Percentiles rank a stretch among this genome's conserved stretches.
These are phyloP conservation scores for Galerucella nymphaeae DNA, from an alignment of 2,888 invertebrate genomes.

Conservation along the genomic window DNA sequence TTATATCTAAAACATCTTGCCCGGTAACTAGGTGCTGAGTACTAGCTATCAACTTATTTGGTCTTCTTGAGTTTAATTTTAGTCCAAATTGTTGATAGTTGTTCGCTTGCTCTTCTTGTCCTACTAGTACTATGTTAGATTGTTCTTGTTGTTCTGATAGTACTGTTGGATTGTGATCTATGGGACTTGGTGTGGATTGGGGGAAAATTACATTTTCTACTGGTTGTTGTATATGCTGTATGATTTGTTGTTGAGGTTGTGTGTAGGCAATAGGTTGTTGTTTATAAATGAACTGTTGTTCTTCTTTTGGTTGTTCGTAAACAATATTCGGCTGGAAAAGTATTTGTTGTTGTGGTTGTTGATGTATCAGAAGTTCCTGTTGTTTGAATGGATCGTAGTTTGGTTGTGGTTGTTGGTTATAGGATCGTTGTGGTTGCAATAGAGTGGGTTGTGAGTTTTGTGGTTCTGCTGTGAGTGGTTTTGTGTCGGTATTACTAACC, in stretches of 20 bases:
- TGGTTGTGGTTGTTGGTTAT: conserved; percentile 14
- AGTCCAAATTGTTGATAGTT: conserved; percentile 57
- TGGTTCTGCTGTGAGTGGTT: background rate
- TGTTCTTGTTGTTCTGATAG: conserved; percentile 34
- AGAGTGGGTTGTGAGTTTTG: conserved; percentile 4
- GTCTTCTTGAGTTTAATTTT: conserved; percentile 59
- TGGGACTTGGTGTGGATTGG: conserved; percentile 16
- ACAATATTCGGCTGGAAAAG: conserved; percentile 21
- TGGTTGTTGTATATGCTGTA: conserved; percentile 24
- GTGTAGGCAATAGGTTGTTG: background rate
- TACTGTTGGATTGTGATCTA: background rate
- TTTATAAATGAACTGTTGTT: background rate
- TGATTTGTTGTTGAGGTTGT: conserved; percentile 16
- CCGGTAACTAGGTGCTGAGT: conserved; percentile 73
- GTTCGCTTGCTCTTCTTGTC: conserved; percentile 4
- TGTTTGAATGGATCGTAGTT: conserved; percentile 13
- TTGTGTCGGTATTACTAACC: background rate
- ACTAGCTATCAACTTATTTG: conserved; percentile 68
- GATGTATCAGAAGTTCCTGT: conserved; percentile 7
- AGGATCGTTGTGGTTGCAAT: conserved; percentile 10
- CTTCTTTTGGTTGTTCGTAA: background rate
- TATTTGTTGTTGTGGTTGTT: conserved; percentile 37
- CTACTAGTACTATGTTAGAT: conserved; percentile 7
- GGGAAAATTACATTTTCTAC: conserved; percentile 26
- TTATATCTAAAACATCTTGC: conserved; percentile 74